These are phyloP conservation scores for Charina bottae DNA, from an alignment of 2,113 vertebrate species.

Conservation along the genomic window DNA sequence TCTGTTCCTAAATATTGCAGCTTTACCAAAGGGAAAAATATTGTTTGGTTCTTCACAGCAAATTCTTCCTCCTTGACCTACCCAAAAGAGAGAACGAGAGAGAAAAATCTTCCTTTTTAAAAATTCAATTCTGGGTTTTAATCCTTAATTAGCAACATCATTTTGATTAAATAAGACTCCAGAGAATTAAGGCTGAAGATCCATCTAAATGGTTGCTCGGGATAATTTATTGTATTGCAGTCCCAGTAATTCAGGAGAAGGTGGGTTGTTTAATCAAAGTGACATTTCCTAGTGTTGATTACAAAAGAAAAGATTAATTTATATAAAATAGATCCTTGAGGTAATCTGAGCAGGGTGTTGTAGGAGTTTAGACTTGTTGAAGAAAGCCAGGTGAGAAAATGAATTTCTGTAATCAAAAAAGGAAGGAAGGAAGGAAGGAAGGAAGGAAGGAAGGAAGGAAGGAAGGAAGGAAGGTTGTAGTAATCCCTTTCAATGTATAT, in stretches of 20 bases:
- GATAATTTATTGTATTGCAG: conserved; percentile 78
- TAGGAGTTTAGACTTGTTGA: conserved; percentile 47
- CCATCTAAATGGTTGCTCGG: conserved; percentile 76
- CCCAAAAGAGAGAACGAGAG: conserved; percentile 57
- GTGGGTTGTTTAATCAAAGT: conserved; percentile 77
- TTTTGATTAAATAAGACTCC: conserved; percentile 81
- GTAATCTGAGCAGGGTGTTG: conserved; percentile 55
- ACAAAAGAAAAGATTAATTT: conserved; percentile 73
- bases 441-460: background rate
- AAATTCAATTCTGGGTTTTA: conserved; percentile 70
- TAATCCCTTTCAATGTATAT: too few relatives aligned
- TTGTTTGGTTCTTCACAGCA: conserved; percentile 54
- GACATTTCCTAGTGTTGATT: conserved; percentile 80
- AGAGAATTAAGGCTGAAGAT: conserved; percentile 74
- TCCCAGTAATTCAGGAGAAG: conserved; percentile 70
- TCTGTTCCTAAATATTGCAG: conserved; percentile 64
- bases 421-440: background rate
- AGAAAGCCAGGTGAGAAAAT: background rate
- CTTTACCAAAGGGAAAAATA: conserved; percentile 65
- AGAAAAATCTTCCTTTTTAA: conserved; percentile 55
- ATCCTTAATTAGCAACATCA: conserved; percentile 84
- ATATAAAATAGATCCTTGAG: conserved; percentile 70
- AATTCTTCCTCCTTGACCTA: conserved; percentile 75
- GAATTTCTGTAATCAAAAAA: conserved; percentile 48
- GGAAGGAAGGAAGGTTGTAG: background rate